Percentiles rank a stretch among this genome's conserved stretches.
Conservation (phyloP, 2,113 vertebrate species). For the Phrynosoma blainvillii region DNA sequence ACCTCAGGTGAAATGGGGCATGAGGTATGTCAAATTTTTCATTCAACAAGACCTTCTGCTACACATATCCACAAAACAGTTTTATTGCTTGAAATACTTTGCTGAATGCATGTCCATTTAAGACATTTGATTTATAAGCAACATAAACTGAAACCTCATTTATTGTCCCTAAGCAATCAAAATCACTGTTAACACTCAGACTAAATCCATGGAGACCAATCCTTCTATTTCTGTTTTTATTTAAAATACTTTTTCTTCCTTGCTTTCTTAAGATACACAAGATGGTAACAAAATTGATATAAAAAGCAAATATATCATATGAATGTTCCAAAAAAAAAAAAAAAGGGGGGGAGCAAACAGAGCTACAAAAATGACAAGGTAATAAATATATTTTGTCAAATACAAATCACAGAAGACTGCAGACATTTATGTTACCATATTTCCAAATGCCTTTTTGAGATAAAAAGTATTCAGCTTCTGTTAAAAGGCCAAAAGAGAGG, state of each 20-base stretch:
- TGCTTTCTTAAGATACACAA: background rate
- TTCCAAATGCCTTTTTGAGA: background rate
- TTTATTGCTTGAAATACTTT: slow-evolving; percentile 27
- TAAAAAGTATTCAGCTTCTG: background rate
- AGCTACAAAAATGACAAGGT: no score
- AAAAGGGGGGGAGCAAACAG: background rate
- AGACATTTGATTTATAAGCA: slow-evolving; percentile 29
- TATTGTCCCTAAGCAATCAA: slow-evolving; percentile 13
- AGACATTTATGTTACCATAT: background rate
- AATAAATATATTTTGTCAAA: background rate
- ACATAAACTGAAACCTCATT: slow-evolving; percentile 18
- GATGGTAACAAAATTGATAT: background rate
- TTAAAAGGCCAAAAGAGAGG: background rate
- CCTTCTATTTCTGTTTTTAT: background rate
- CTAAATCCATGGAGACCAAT: background rate
- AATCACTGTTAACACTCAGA: background rate
- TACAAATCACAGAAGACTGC: background rate
- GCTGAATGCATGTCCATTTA: slow-evolving; percentile 7
- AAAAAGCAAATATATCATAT: background rate
- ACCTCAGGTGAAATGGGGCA: slow-evolving; percentile 21
- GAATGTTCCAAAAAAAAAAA: background rate
- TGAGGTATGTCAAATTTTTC: slow-evolving; percentile 13
- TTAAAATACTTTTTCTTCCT: background rate
- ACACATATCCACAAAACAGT: slow-evolving; percentile 4
- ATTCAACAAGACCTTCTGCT: slow-evolving; percentile 7